Base-by-base conservation (phyloP, 2,113 vertebrate species). In the Planiliza haematocheilus region DNA sequence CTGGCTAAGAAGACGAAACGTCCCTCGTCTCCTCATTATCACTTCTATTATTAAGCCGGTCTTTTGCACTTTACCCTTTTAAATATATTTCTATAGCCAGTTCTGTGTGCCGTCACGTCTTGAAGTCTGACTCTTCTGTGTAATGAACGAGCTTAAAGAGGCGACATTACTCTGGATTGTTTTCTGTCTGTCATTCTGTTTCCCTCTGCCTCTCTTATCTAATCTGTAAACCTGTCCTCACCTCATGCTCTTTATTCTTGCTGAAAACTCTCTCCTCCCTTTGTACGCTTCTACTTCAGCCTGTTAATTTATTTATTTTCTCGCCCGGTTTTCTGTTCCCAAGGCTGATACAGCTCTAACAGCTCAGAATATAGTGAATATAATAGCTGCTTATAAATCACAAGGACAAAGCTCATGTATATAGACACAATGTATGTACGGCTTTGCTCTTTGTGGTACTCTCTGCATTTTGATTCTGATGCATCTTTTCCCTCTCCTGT, bases 231-330 rank as follows among this genome's bases (percentile, higher is more conserved):
- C 18, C 66, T 83, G 60, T 80, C 77, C 65, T 74, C 86, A 77
- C 79, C 62, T 85, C 20, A 30, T 57, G 53, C 91, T 92, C 93
- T 90, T 51, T 60, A 93, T 93, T 93, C 85, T 91, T 94, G 92
- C 60, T 46, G 10, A 24, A 41, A 52, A 37, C 7, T 17, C 52
- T 45, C 48, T 14, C 92, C 20, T 43, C 11, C 45, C 46, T 1
- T 10, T 51, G 8, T 37, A 36, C 46, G 7, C 2, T 6, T 53
- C 17, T 39, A 62, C 18, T 63, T 61, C 10, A 24, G 42, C 68
- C 5, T 13, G 13, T 67, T 70, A 7, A 37, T 65, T 38, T 52
- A 20, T 55, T 52, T 51, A 59, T 53, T 60, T 46, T 41, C 59
- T 66, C 8, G 7, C 48, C 65, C 21, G 36, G 9, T 53, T 66